phyloP scores from a whole-genome alignment of 2,113 vertebrate species.

The Scophthalmus maximus region DNA sequence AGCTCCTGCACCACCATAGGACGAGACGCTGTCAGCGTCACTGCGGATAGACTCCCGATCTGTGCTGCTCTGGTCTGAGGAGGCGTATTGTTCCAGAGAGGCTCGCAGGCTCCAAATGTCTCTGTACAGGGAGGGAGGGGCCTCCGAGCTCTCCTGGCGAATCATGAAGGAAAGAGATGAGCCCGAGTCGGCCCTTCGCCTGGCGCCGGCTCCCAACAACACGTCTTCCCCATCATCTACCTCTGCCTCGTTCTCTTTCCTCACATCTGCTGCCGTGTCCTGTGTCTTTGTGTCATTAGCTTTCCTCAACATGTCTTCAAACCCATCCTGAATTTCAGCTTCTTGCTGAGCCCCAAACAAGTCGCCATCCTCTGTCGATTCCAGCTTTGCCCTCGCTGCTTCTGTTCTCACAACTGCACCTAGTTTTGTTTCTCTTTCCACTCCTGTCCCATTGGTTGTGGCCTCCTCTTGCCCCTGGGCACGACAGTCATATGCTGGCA shows the following conservation, averaged over 20 bases:
- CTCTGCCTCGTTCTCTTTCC: constrained; percentile 47
- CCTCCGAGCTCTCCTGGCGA: constrained; percentile 77
- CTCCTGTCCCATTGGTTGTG: constrained; percentile 28
- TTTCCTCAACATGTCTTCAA: constrained; percentile 37
- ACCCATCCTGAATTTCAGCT: constrained; percentile 19
- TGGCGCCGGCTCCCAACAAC: constrained; percentile 59
- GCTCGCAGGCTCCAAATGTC: constrained; percentile 97
- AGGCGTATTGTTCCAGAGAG: constrained; percentile 92
- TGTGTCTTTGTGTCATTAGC: constrained; percentile 15
- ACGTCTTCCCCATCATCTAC: constrained; percentile 62
- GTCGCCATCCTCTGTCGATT: constrained; percentile 50
- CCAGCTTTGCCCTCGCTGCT: background rate
- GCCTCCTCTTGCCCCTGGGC: constrained; percentile 24
- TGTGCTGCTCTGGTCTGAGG: constrained; percentile 92
- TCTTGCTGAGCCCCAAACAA: constrained; percentile 51
- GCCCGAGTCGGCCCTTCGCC: constrained; percentile 49
- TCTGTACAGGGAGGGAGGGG: constrained; percentile 85
- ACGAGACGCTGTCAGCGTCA: constrained; percentile 91
- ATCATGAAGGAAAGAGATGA: constrained; percentile 54
- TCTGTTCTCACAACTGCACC: constrained; percentile 4
- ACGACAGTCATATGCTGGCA: background rate
- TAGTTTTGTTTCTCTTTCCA: constrained; percentile 22
- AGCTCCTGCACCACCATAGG: constrained; percentile 72
- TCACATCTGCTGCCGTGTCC: constrained; percentile 2
- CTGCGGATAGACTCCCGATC: constrained; percentile 92